Evolutionary conservation across 2,113 vertebrate species (phyloP).

Genomic region (Raja brachyura): DNA sequence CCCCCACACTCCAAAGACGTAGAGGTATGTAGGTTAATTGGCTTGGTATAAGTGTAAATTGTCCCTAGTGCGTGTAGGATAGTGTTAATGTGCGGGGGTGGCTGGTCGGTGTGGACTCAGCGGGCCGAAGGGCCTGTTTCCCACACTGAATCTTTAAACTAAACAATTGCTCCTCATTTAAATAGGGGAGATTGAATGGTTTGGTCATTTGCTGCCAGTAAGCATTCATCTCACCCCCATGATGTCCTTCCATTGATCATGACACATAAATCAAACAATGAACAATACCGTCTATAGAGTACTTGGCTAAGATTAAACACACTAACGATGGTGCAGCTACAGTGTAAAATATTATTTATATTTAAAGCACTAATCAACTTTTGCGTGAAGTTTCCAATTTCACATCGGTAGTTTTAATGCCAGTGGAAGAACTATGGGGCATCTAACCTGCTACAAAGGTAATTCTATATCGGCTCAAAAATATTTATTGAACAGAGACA

Average conservation of each 20-base stretch:
- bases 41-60: too few relatives aligned
- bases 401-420: neutral
- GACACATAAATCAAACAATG: neutral
- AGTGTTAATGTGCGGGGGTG: too few relatives aligned
- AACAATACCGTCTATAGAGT: neutral
- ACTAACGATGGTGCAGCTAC: neutral
- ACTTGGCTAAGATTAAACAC: neutral
- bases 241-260: neutral
- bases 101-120: too few relatives aligned
- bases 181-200: neutral
- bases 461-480: neutral
- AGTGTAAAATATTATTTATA: neutral
- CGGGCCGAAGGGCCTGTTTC: too few relatives aligned
- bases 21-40: too few relatives aligned
- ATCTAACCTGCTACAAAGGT: neutral
- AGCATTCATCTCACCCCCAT: neutral
- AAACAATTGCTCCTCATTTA: neutral
- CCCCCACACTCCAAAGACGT: too few relatives aligned
- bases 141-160: too few relatives aligned
- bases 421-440: neutral
- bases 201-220: neutral
- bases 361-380: neutral
- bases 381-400: neutral
- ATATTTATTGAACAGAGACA: neutral
- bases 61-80: too few relatives aligned